Base-by-base conservation (phyloP, 2,797 vertebrate genomes). In the Clarias laeviceps region DNA sequence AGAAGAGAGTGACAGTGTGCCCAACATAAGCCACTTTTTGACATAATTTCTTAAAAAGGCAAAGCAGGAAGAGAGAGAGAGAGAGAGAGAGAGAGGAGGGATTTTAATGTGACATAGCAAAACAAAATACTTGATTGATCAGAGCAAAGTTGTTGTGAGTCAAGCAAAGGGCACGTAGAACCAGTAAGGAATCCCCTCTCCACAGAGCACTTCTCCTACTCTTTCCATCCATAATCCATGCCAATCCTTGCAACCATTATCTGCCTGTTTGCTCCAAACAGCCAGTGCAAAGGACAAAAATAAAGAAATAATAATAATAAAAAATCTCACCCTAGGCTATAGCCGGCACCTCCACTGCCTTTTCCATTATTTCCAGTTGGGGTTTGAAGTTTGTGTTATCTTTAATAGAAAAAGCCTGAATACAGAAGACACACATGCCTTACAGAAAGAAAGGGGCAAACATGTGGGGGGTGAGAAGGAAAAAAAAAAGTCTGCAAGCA, bases 331-430 rank as follows among this genome's bases (percentile, higher is more conserved):
- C 90, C 77, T 78, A 88, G 89, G 89, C 89, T 87, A 91, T 80
- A 87, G 83, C 86, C 92, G 85, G 87, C 88, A 90, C 92, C 87
- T 90, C 86, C 81, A 90, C 90, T 87, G 91, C 87, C 85, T 88
- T 88, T 87, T 77, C 86, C 84, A 80, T 90, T 91, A 91, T 88
- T 92, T 88, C 88, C 83, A 94, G 91, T 86, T 89, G 91, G 88
- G 91, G 91, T 94, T 90, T 88, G 80, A 90, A 92, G 90, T 90
- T 89, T 93, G 92, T 93, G 89, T 88, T 91, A 86, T 90, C 84
- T 88, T 88, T 89, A 82, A 88, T 89, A 84, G 73, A 90, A 84
- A 87, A 91, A 83, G 62, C 88, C 91, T 91, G 91, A 90, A 91
- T 92, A 91, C 88, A 89, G 89, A 92, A 94, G 91, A 92, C 82